These are phyloP conservation scores for Microctonus aethiopoides DNA, from an alignment of 2,888 invertebrate species.

Conservation along the genomic window DNA sequence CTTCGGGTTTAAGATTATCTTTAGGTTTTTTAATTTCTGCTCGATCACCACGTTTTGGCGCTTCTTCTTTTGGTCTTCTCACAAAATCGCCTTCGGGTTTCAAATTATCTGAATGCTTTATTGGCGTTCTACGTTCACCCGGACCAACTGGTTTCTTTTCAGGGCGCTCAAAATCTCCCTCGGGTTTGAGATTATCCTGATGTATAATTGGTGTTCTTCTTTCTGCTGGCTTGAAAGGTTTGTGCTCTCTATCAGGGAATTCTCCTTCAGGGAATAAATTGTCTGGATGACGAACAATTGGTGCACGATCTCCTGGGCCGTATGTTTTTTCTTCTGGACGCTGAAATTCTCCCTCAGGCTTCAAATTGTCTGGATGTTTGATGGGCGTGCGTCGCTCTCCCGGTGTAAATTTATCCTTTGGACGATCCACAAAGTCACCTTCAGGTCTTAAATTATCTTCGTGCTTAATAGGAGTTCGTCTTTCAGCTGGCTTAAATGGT, in stretches of 20 bases:
- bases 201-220: background rate
- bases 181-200: constrained; percentile 63
- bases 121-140: constrained; percentile 53
- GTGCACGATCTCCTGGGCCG: constrained; percentile 68
- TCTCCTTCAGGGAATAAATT: constrained; percentile 69
- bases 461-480: constrained; percentile 56
- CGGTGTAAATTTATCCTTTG: too few species aligned
- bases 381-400: constrained; percentile 58
- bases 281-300: constrained; percentile 69
- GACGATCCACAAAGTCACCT: too few species aligned
- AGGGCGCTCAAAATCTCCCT: constrained; percentile 61
- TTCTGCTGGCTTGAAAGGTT: constrained; percentile 52
- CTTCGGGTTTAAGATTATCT: constrained; percentile 68
- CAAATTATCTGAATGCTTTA: constrained; percentile 61
- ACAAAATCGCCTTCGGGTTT: constrained; percentile 67
- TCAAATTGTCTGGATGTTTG: constrained; percentile 70
- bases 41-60: constrained; percentile 71
- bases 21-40: constrained; percentile 70
- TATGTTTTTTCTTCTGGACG: constrained; percentile 44
- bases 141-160: constrained; percentile 48
- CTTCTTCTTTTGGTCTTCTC: constrained; percentile 65
- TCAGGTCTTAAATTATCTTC: constrained; percentile 55
- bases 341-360: constrained; percentile 49
- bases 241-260: constrained; percentile 54
- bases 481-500: constrained; percentile 63